phyloP scores from a whole-genome alignment of 2,797 vertebrate genomes.

The Enteromius radiatus region DNA sequence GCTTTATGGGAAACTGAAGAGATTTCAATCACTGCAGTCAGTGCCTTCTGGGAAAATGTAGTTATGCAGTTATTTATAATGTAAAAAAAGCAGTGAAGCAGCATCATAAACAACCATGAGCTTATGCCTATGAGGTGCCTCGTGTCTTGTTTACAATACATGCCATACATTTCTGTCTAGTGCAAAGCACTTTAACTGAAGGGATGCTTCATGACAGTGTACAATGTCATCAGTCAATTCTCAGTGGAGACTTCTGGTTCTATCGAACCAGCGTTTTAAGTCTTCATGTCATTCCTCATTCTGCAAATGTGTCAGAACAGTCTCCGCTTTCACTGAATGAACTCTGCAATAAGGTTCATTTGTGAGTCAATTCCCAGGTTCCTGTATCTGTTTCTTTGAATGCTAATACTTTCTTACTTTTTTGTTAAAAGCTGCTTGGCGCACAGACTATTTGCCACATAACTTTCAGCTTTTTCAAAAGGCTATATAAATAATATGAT shows the following conservation, averaged over 20 bases:
- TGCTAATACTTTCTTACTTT: not conserved
- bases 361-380: not conserved
- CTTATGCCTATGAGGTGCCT: not conserved
- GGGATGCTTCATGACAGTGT: not conserved
- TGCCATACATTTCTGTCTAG: not conserved
- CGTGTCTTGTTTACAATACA: not conserved
- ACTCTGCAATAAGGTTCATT: not conserved
- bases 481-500: too few species aligned
- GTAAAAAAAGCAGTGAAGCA: conserved; percentile 2
- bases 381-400: not conserved
- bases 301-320: conserved; percentile 4
- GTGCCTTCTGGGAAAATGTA: not conserved
- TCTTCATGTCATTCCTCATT: not conserved
- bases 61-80: not conserved
- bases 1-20: not conserved
- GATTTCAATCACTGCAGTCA: not conserved
- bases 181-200: not conserved
- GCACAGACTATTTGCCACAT: not conserved
- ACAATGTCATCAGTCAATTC: conserved; percentile 15
- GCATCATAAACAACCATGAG: not conserved
- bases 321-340: conserved; percentile 8
- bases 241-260: not conserved
- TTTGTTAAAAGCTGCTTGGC: not conserved
- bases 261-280: conserved; percentile 11
- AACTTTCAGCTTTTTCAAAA: not conserved